Evolutionary conservation across 1,140 invertebrate genomes (phyloP), one percentile per base, ranked within the genome.

Genomic region (Globodera ellingtonae): DNA sequence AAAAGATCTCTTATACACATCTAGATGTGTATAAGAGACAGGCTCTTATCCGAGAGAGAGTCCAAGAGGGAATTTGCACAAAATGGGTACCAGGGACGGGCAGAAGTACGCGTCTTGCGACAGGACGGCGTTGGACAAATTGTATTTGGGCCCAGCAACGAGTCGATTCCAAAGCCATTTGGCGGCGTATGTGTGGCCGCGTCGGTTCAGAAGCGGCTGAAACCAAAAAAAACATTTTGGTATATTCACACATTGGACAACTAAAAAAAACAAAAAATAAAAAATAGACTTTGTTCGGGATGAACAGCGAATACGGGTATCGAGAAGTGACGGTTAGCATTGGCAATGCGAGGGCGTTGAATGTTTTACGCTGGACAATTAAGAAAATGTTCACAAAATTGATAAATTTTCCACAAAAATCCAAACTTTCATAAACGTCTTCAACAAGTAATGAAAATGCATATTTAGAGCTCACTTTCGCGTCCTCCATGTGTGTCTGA

Each of bases 161-260:
- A 88, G 82, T 9, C 87, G 83, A 82, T 88, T 88, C 87, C 87
- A 88, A 10, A 88, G 78, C 86, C 86, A 88, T 81, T 88, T 88
- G 46, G 87, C 82, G 6, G 88, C 88, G 71, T 89, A 88, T 24
- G 81, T 88, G 72, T 87, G 86, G 2, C 85, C 81, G n/a, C 75
- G 79, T 6, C 78, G 21, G 48, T 79, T 79, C 13, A 79, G 15
- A 9, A 79, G 56, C 6, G 78, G 78, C 78, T 77, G 21, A 62
- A 77, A 74, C 4, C 18, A 24, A 4, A 74, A 59, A 74, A 6
- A 4, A 13, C 47, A 35, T 13, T 74, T 46, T 72, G 48, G 48
- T 6, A 10, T 74, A 74, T 46, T 15, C 18, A 44, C 6, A 46
- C 72, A 62, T 67, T 56, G 9, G 67, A 56, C 6, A 72, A 6